Evolutionary conservation across 2,797 vertebrate genomes (phyloP).

Genomic region (Poeciliopsis gracilis): DNA sequence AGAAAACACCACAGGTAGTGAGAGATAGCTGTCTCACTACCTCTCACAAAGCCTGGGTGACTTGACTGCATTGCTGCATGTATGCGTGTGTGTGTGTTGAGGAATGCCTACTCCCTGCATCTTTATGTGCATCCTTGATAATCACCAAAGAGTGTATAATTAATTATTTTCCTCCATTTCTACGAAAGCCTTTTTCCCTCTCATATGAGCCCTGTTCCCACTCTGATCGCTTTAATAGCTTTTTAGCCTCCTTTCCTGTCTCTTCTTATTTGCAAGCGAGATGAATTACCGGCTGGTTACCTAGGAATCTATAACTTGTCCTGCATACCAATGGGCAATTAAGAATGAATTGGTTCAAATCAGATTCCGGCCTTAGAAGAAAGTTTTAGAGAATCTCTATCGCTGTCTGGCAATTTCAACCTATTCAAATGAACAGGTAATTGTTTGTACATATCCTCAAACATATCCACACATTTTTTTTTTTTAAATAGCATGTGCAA

Average conservation of each 20-base stretch:
- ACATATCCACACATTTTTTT: neutral
- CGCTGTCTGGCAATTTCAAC: constrained; percentile 15
- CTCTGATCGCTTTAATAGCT: constrained; percentile 62
- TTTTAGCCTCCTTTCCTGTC: constrained; percentile 63
- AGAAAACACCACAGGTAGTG: constrained; percentile 28
- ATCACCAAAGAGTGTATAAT: constrained; percentile 49
- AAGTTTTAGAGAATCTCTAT: constrained; percentile 33
- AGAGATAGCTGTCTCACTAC: constrained; percentile 20
- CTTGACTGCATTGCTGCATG: constrained; percentile 8
- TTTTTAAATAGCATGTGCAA: constrained; percentile 9
- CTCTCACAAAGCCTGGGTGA: constrained; percentile 47
- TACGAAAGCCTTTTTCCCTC: constrained; percentile 45
- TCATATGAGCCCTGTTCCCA: constrained; percentile 28
- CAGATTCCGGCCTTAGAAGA: constrained; percentile 20
- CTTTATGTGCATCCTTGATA: constrained; percentile 39
- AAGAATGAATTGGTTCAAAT: constrained; percentile 51
- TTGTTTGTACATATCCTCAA: neutral
- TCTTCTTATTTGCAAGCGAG: constrained; percentile 67
- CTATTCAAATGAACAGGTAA: constrained; percentile 4
- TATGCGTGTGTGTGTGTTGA: constrained; percentile 7
- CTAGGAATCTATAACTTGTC: constrained; percentile 57
- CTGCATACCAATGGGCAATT: constrained; percentile 66
- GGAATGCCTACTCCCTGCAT: constrained; percentile 6
- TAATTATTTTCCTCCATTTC: constrained; percentile 58
- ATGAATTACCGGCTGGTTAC: constrained; percentile 72